A percentile compares a stretch with the other conserved stretches of the same genome.
These are phyloP conservation scores for Amphiura filiformis DNA, from an alignment of 35 echinoderm and acorn worm species.

Conservation along the genomic window DNA sequence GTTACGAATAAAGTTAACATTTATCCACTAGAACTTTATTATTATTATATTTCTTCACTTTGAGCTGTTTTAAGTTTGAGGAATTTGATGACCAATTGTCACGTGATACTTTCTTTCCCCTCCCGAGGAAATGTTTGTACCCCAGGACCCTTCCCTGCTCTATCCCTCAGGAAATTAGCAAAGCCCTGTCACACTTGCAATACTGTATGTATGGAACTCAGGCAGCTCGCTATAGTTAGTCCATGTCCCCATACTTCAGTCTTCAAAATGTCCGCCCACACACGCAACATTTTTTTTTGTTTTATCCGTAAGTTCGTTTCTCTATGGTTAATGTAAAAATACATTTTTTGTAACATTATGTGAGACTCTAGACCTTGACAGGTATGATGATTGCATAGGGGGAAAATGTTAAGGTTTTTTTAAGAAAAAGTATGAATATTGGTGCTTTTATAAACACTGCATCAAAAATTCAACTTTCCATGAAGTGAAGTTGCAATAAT, in stretches of 20 bases:
- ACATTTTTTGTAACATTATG: not conserved
- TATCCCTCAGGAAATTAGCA: conserved; percentile 1
- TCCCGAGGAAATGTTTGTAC: conserved; percentile 7
- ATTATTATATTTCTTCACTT: not conserved
- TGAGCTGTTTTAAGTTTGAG: not conserved
- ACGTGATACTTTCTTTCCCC: not conserved
- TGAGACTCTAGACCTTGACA: not conserved
- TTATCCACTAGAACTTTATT: not conserved
- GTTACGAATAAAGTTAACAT: not conserved
- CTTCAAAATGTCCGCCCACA: not conserved
- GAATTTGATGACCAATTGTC: conserved; percentile 10
- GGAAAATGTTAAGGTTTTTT: too few relatives aligned
- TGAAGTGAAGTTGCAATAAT: too few relatives aligned
- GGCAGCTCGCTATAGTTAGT: too few relatives aligned
- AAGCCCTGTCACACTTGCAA: not conserved
- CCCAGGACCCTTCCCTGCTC: not conserved
- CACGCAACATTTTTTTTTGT: not conserved
- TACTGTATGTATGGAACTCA: not conserved
- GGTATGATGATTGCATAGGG: not conserved
- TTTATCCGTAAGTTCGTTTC: not conserved
- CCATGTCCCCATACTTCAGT: not conserved
- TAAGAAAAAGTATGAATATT: too few relatives aligned
- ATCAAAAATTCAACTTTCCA: too few relatives aligned
- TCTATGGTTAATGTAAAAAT: not conserved
- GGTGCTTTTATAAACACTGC: too few relatives aligned